These are phyloP conservation scores for Arion vulgaris DNA, from an alignment of 1,140 invertebrate species.

Conservation along the genomic window DNA sequence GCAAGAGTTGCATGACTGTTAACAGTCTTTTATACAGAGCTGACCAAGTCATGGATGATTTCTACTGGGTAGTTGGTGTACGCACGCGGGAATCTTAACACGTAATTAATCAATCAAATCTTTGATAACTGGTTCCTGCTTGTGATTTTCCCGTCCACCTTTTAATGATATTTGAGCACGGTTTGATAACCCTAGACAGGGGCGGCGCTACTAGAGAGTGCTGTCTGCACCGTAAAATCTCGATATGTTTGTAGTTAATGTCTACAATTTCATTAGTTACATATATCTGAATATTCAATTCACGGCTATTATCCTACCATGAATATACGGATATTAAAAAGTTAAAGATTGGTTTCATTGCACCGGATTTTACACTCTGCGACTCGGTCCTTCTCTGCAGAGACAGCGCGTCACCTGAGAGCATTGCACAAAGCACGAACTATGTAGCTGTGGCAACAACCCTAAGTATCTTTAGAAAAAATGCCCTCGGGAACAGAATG, in stretches of 20 bases:
- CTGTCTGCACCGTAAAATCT: no score
- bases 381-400: no score
- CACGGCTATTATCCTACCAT: no score
- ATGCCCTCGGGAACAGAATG: no score
- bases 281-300: no score
- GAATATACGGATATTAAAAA: no score
- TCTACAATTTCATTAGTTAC: background rate
- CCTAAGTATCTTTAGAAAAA: no score
- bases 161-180: background rate
- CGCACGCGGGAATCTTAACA: background rate
- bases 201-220: background rate
- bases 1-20: background rate
- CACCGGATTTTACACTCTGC: no score
- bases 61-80: background rate
- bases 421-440: no score
- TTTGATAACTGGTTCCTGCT: background rate
- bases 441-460: no score
- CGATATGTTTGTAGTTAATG: background rate
- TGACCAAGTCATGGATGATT: background rate
- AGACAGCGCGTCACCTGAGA: no score
- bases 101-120: constrained; percentile 12
- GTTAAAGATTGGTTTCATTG: no score
- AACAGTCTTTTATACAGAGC: background rate
- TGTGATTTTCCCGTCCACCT: background rate
- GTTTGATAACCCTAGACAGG: background rate